Evolutionary conservation across 2,797 vertebrate species (phyloP).

Genomic region (Leontocebus nigricollis): DNA sequence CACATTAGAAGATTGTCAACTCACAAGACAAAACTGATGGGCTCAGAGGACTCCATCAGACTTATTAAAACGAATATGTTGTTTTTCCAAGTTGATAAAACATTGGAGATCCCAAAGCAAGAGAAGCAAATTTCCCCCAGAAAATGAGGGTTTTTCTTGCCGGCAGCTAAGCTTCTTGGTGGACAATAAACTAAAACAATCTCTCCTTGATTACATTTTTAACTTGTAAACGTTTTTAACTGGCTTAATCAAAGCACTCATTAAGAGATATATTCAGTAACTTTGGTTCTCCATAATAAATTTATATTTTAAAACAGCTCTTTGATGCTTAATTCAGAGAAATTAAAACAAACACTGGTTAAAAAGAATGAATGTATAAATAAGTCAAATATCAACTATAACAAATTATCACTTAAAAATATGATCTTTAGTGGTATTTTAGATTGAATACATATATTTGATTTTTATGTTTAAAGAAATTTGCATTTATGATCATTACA

Average conservation of each 20-base stretch:
- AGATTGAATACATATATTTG: not conserved
- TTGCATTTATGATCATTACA: not conserved
- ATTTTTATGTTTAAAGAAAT: not conserved
- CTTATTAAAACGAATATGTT: not conserved
- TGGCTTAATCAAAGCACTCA: slow-evolving; percentile 62
- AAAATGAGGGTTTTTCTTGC: slow-evolving; percentile 38
- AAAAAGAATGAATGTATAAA: slow-evolving; percentile 9
- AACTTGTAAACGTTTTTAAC: slow-evolving; percentile 60
- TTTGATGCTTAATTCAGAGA: slow-evolving; percentile 59
- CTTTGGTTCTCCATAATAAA: slow-evolving; percentile 58
- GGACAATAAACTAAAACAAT: slow-evolving; percentile 55
- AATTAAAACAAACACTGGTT: slow-evolving; percentile 42
- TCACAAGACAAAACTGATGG: not conserved
- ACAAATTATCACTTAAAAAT: not conserved
- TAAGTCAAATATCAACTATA: slow-evolving; percentile 50
- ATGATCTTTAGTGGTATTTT: not conserved
- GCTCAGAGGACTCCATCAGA: not conserved
- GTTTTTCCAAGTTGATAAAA: slow-evolving; percentile 32
- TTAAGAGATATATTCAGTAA: slow-evolving; percentile 51
- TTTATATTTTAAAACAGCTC: slow-evolving; percentile 55
- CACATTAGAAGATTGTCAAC: accelerated
- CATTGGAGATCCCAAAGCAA: not conserved
- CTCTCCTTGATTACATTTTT: slow-evolving; percentile 55
- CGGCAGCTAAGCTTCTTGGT: slow-evolving; percentile 55
- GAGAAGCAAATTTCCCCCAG: not conserved